phyloP scores from a whole-genome alignment of 2,113 vertebrate species.

The Salvator merianae region DNA sequence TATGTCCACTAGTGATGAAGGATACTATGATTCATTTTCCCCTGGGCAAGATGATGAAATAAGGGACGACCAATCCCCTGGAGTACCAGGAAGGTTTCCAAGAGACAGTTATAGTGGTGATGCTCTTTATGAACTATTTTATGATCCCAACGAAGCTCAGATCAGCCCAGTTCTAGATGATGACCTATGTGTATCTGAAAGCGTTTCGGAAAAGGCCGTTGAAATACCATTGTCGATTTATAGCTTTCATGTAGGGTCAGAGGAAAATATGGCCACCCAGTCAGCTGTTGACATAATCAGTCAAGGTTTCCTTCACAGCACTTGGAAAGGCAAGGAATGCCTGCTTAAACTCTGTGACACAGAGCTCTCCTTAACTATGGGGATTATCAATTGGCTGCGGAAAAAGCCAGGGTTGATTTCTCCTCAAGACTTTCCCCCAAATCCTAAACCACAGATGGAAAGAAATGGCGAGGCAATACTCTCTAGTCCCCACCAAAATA shows the following conservation, averaged over 20 bases:
- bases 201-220: conserved; percentile 72
- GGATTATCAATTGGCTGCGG: conserved; percentile 85
- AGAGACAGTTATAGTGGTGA: conserved; percentile 87
- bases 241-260: conserved; percentile 84
- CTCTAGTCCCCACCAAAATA: conserved; percentile 21
- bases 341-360: conserved; percentile 87
- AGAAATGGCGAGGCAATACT: conserved; percentile 19
- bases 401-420: conserved; percentile 57
- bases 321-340: conserved; percentile 87
- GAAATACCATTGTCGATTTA: conserved; percentile 85
- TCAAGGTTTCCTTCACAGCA: conserved; percentile 81
- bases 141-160: conserved; percentile 75
- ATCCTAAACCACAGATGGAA: conserved; percentile 38
- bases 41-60: conserved; percentile 79
- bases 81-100: conserved; percentile 69
- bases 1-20: conserved; percentile 85
- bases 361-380: conserved; percentile 85
- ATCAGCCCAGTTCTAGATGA: conserved; percentile 73
- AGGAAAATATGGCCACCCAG: conserved; percentile 82
- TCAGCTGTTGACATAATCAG: conserved; percentile 77
- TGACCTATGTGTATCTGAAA: conserved; percentile 77
- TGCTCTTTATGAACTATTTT: conserved; percentile 87
- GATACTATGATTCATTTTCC: conserved; percentile 85
- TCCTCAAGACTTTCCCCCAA: conserved; percentile 49
- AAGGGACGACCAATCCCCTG: conserved; percentile 68